Base-by-base conservation (phyloP, 2,888 invertebrate species). In the Leptopilina drosophilae region DNA sequence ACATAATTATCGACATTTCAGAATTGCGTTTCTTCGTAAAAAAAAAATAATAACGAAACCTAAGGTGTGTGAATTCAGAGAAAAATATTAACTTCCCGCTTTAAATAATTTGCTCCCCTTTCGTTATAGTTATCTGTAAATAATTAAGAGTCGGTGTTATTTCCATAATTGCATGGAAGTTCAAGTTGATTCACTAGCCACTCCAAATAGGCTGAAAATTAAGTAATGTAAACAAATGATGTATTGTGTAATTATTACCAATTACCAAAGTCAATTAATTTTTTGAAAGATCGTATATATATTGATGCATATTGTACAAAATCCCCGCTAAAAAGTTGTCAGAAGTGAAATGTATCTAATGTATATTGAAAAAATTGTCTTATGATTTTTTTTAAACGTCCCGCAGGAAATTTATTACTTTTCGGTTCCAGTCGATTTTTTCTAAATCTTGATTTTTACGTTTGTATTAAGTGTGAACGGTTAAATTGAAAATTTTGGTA, bases 41-140 rank as follows among this genome's bases (percentile, higher is more conserved):
- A 69, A 69, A 46, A 46, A 49, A 49, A 77, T 77, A 49, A 77
- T 77, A 77, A 77, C 26, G 14, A 53, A 77, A 77, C 14, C 33
- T 65, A 77, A 77, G 64, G 64, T 64, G 64, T 56, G 53, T 64
- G 64, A 46, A 15, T 64, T 14, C 26, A 33, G 20, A 20, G 49
- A 64, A 64, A 12, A 64, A 64, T 62, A 62, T 64, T 64, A 49
- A 64, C 26, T 49, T 46, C 20, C 64, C 15, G 46, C 26, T 64
- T 46, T 26, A 14, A 77, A 64, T n/a, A 20, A n/a, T 46, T 62
- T 62, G 40, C 53, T 20, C 20, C 9, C 49, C 53, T 56, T 69
- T 49, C 11, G 9, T 49, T 49, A 11, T 56, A 33, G 14, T 73
- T 33, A 4, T 20, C 20, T 73, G 73, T 73, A 73, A 4, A 73